Percentiles rank a stretch among this genome's conserved stretches.
These are phyloP conservation scores for Aporophyla lueneburgensis DNA, from an alignment of 2,888 invertebrate genomes.

Conservation along the genomic window DNA sequence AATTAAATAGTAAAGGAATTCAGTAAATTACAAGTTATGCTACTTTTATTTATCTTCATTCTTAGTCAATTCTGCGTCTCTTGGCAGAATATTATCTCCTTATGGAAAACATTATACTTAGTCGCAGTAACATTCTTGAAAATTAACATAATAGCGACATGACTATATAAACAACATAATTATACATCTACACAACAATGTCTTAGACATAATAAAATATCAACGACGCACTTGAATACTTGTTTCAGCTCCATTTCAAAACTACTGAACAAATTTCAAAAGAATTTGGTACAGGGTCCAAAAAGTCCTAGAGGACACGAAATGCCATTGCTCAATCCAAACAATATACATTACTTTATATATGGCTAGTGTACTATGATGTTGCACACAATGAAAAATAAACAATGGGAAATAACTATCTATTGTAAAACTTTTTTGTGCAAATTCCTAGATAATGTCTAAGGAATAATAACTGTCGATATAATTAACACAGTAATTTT, in stretches of 20 bases:
- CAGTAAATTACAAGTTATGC: not conserved
- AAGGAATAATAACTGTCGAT: constrained; percentile 2
- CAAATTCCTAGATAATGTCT: constrained; percentile 8
- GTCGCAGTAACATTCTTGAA: not conserved
- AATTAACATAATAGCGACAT: not conserved
- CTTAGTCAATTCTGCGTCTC: not conserved
- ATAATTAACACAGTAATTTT: constrained; percentile 39
- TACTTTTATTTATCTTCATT: not conserved
- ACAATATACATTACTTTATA: not conserved
- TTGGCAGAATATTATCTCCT: constrained; percentile 6
- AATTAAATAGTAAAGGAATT: not conserved
- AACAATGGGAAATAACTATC: constrained; percentile 23
- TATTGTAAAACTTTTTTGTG: constrained; percentile 7
- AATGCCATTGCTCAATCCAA: not conserved
- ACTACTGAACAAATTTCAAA: not conserved
- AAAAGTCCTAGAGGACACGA: not conserved
- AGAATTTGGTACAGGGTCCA: not conserved
- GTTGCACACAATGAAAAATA: not conserved
- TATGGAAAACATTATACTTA: not conserved
- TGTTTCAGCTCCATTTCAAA: not conserved
- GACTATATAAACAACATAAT: not conserved
- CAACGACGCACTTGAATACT: not conserved
- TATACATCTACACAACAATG: not conserved
- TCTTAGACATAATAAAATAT: not conserved
- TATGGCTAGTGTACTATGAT: constrained; percentile 3